Percentiles rank a stretch among this genome's conserved stretches.
phyloP scores from a whole-genome alignment of 2,113 vertebrate species.

The Vidua chalybeata region DNA sequence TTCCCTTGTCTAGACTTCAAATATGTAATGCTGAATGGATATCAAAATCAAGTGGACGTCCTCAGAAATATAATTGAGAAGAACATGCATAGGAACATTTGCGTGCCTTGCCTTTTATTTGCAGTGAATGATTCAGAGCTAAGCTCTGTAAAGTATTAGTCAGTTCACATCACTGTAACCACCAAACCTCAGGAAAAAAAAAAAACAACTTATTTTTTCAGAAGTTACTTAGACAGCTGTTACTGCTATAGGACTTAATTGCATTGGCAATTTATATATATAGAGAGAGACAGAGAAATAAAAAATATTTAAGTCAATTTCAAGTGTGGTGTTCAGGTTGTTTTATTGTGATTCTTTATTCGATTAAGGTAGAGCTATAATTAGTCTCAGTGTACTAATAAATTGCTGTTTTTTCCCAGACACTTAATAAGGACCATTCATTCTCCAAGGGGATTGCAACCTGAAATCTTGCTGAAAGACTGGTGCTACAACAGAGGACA shows the following conservation, averaged over 20 bases:
- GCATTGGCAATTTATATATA: neutral
- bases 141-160: slow-evolving; percentile 13
- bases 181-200: neutral
- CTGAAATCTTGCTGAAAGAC: slow-evolving; percentile 48
- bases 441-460: slow-evolving; percentile 31
- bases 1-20: slow-evolving; percentile 17
- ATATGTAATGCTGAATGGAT: neutral
- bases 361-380: slow-evolving; percentile 11
- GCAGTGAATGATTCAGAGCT: neutral
- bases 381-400: slow-evolving; percentile 39
- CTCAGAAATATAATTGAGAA: neutral
- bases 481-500: slow-evolving; percentile 55
- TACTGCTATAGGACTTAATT: neutral
- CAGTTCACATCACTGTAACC: slow-evolving; percentile 1
- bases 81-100: neutral
- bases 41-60: neutral
- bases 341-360: neutral
- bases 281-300: neutral
- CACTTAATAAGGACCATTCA: slow-evolving; percentile 23
- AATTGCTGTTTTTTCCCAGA: neutral
- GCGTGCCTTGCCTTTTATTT: neutral
- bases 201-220: neutral
- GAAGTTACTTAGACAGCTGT: neutral
- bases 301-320: neutral
- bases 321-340: neutral